phyloP scores from a whole-genome alignment of 2,888 invertebrate species.

The Aphidoletes aphidimyza region DNA sequence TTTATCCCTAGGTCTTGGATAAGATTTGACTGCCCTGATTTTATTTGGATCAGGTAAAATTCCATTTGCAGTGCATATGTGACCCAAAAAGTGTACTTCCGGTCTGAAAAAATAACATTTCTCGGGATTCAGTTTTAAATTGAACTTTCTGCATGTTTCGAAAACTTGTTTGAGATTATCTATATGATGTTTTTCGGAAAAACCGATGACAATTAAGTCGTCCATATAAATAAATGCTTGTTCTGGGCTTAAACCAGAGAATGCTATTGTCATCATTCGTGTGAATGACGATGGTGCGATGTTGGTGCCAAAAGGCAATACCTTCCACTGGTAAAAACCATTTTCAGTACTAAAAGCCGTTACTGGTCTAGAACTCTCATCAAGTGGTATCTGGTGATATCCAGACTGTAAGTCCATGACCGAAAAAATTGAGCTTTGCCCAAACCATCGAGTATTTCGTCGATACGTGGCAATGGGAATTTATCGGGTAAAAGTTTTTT shows the following conservation, averaged over 20 bases:
- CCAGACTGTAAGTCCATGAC: conserved; percentile 33
- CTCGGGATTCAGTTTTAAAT: conserved; percentile 57
- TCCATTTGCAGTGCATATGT: conserved; percentile 58
- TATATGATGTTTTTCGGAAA: conserved; percentile 57
- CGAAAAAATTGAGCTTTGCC: conserved; percentile 54
- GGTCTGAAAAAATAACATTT: conserved; percentile 57
- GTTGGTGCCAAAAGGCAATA: conserved; percentile 59
- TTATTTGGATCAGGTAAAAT: conserved; percentile 59
- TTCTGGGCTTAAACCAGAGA: conserved; percentile 58
- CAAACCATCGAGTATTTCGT: conserved; percentile 56
- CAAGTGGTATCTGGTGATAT: conserved; percentile 2
- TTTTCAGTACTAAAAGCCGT: too few relatives aligned
- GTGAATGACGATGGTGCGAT: conserved; percentile 59
- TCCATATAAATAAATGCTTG: conserved; percentile 58
- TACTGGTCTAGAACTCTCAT: too few relatives aligned
- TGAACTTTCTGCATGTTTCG: conserved; percentile 56
- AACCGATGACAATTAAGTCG: conserved; percentile 58
- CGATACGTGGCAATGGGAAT: conserved; percentile 56
- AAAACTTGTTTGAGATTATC: conserved; percentile 56
- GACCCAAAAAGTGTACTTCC: conserved; percentile 58
- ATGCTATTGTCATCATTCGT: conserved; percentile 60
- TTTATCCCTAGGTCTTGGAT: conserved; percentile 58
- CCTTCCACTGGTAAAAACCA: conserved; percentile 58
- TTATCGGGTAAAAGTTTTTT: conserved; percentile 55
- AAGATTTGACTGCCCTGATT: conserved; percentile 57